Percentiles rank a stretch among this genome's conserved stretches.
Evolutionary conservation across 2,888 invertebrate genomes (phyloP).

Genomic region (Mesopsocus fuscifrons): DNA sequence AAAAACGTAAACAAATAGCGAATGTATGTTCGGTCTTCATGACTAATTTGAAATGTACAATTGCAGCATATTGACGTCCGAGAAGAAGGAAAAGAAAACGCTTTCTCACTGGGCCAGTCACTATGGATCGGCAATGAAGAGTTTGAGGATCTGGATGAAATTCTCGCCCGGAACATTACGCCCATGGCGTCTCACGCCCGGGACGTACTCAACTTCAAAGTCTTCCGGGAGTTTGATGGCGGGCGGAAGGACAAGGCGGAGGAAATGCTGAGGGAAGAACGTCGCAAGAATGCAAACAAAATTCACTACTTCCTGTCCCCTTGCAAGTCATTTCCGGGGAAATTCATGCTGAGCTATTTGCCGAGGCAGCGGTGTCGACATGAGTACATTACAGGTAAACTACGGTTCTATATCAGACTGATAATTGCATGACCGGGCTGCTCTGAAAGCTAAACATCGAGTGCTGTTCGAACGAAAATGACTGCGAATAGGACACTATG

Average conservation of each 20-base stretch:
- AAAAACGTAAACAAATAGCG: no score
- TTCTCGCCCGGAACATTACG: constrained; percentile 87
- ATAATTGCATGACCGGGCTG: no score
- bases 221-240: constrained; percentile 57
- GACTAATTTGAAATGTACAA: no score
- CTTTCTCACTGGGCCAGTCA: constrained; percentile 77
- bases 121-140: constrained; percentile 82
- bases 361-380: constrained; percentile 70
- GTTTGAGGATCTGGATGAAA: constrained; percentile 98
- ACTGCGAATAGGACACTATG: no score
- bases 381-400: constrained; percentile 82
- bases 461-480: no score
- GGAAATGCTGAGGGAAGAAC: constrained; percentile 72
- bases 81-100: constrained; percentile 92
- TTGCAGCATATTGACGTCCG: constrained; percentile 92
- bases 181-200: constrained; percentile 91
- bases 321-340: constrained; percentile 71
- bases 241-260: constrained; percentile 77
- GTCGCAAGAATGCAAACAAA: constrained; percentile 66
- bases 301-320: constrained; percentile 79
- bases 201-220: constrained; percentile 81
- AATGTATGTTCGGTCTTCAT: no score
- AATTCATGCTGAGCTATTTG: constrained; percentile 85
- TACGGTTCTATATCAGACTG: no score
- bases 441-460: no score